Conservation (phyloP, 2,888 invertebrate species). For the Mesorhabditis spiculigera region DNA sequence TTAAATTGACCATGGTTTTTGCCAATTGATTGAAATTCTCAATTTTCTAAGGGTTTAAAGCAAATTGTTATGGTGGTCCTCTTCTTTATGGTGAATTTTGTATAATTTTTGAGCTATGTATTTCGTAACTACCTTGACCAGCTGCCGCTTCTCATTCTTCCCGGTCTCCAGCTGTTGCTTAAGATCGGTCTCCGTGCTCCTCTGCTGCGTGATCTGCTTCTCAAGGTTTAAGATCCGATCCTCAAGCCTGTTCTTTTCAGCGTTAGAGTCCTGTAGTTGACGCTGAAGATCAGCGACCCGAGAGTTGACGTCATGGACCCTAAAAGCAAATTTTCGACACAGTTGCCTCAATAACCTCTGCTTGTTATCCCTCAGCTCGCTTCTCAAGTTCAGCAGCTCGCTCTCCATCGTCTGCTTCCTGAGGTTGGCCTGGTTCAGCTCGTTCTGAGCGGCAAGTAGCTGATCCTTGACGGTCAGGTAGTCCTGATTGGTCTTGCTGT, state of each 20-base stretch:
- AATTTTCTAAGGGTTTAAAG: no score
- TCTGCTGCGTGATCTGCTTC: constrained; percentile 45
- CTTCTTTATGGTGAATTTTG: no score
- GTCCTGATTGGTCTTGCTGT: constrained; percentile 45
- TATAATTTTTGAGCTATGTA: not conserved
- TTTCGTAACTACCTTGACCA: constrained; percentile 24
- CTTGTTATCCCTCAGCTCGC: constrained; percentile 55
- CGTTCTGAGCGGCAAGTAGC: constrained; percentile 47
- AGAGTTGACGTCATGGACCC: constrained; percentile 45
- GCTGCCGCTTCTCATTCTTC: constrained; percentile 49
- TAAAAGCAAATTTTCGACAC: not conserved
- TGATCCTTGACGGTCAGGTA: constrained; percentile 45
- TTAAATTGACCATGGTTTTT: no score
- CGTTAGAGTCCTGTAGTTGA: constrained; percentile 52
- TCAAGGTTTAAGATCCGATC: constrained; percentile 50
- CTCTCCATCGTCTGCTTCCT: constrained; percentile 48
- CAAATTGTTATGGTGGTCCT: no score
- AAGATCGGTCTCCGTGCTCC: constrained; percentile 48
- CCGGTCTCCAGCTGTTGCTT: constrained; percentile 49
- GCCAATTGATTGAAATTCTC: no score
- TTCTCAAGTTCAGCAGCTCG: constrained; percentile 44
- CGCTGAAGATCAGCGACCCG: constrained; percentile 52
- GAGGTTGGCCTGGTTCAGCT: constrained; percentile 41
- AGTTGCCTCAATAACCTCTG: constrained; percentile 39
- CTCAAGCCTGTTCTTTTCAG: constrained; percentile 53